Base-by-base conservation (phyloP, 2,888 invertebrate genomes). In the Bombyx huttoni region DNA sequence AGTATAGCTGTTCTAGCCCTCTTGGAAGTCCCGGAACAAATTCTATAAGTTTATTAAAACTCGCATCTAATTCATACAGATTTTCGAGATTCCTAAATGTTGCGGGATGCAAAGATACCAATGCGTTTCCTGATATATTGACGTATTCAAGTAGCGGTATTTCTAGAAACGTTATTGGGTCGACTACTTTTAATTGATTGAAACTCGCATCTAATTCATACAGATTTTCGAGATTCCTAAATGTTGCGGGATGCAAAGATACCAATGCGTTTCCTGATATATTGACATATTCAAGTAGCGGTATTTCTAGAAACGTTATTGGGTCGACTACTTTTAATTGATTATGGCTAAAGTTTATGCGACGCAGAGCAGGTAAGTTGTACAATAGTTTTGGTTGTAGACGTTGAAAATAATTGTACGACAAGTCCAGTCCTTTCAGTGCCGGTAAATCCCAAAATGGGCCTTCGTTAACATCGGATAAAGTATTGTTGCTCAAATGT, bases 391-490 rank as follows among this genome's bases (percentile, higher is more conserved):
- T 90, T 0, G 93, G 91, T 65, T 94, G 94, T 13, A 96, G 73
- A 14, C 91, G 90, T 55, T 91, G 90, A 61, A 95, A 93, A 57
- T 91, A 92, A 69, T 96, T 96, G 54, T 90, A 89, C 0, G 95
- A 93, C 46, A 96, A 80, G 81, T 96, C 96, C 53, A 97, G 78
- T 0, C 96, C 96, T 86, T 96, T 96, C 5, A 96, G 81, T 8
- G 93, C 92, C 0, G 96, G 96, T 48, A 96, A 82, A 81, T 96
- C 94, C 95, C 96, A 96, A 67, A 94, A 92, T 0, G 96, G 95
- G 50, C 92, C 90, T 57, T 93, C 92, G 49, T 93, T 82, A 51
- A 92, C 86, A 69, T 94, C 93, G 0, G 91, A 91, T 34, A 97
- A 78, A 2, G 95, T 95, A 72, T 97, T 97, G 67, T 96, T 96